phyloP scores from a whole-genome alignment of 2,797 vertebrate species.

The Emys orbicularis region DNA sequence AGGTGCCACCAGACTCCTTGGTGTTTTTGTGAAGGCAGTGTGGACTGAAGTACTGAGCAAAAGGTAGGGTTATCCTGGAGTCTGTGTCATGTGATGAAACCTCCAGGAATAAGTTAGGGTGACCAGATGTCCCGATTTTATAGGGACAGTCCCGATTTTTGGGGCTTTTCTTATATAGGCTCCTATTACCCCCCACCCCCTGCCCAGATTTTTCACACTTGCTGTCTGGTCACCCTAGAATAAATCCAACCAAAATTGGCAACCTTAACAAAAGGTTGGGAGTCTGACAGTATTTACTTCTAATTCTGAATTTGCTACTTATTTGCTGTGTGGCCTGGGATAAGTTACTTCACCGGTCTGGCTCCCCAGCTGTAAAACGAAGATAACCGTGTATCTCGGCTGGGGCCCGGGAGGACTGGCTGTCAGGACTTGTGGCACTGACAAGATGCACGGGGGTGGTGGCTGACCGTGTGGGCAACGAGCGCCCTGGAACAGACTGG shows the following conservation, averaged over 20 bases:
- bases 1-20: no score
- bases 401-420: not conserved
- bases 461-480: no score
- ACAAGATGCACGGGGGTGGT: no score
- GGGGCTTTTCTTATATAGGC: no score
- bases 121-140: no score
- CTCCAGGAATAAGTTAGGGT: not conserved
- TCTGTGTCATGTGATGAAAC: not conserved
- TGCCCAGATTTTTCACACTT: no score
- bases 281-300: fast-evolving
- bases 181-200: no score
- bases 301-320: fast-evolving
- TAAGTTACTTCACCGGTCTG: fast-evolving
- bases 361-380: not conserved
- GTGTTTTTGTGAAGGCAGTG: not conserved
- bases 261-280: fast-evolving
- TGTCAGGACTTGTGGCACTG: no score
- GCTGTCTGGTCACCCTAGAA: no score
- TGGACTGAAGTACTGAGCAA: not conserved
- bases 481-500: no score
- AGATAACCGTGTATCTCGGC: not conserved
- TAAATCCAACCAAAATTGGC: not conserved
- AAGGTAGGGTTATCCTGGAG: not conserved
- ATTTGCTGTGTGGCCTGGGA: not conserved
- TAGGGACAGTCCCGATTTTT: no score